Base-by-base conservation (phyloP, 2,888 invertebrate genomes). In the Glyphotaelius pellucidus region DNA sequence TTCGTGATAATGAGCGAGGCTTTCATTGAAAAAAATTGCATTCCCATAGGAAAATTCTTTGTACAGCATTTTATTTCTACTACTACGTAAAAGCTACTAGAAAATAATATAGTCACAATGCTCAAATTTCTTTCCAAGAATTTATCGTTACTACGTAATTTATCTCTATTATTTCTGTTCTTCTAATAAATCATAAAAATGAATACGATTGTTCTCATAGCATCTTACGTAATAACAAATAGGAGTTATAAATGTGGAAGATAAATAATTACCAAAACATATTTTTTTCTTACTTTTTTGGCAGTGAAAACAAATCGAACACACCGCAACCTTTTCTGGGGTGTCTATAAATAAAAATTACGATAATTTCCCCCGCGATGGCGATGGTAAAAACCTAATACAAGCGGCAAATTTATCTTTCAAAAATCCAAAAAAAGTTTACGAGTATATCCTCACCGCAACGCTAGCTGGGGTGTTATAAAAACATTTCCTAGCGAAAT, bases 401-500 rank as follows among this genome's bases (percentile, higher is more conserved):
- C 15, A 83, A 32, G 67, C 25, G 25, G 25, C 25, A 67, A 67
- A 25, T 67, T 67, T 67, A 67, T 67, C 67, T 67, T 67, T 67
- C 9, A 83, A 83, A 83, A 83, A 83, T 11, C 32, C 35, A 83
- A 83, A 35, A 7, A 25, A n/a, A n/a, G 25, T 86, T 38, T 85
- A 85, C 38, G 9, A 9, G 47, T 47, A 86, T 35, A 86, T 86
- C 3, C 30, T 42, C 47, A 42, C 42, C 38, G 86, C 25, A 30
- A 42, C 86, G 42, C 86, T 38, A 14, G 38, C 35, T 7, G 4
- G 86, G 42, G 30, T 42, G 86, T 35, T 35, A 42, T 42, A 86
- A 86, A 85, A 86, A 86, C 42, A 86, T 42, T 47, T 85, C 30
- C 38, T 47, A 47, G 30, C n/a, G 3, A n/a, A 85, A 38, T 42